Evolutionary conservation across 2,797 vertebrate genomes (phyloP).

Genomic region (Percopsis omiscomaycus): DNA sequence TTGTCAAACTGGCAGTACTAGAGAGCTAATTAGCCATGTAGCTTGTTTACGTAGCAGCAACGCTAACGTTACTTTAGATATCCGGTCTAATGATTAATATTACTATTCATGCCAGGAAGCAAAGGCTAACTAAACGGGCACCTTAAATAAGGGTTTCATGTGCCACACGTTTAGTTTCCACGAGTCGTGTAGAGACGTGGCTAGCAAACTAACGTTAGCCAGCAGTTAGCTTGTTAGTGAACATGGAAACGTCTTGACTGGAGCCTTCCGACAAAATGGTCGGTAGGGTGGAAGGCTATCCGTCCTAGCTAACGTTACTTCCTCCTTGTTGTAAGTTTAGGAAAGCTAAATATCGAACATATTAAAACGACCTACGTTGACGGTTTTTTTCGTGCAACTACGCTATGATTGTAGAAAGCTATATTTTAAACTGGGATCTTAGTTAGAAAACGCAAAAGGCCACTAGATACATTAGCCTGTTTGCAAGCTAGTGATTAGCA

Average conservation of each 20-base stretch:
- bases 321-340: conserved; percentile 43
- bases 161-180: neutral
- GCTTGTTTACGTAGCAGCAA: conserved; percentile 3
- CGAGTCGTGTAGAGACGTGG: neutral
- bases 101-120: too few species aligned
- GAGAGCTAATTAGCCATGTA: conserved; percentile 9
- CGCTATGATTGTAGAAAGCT: neutral
- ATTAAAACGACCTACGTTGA: neutral
- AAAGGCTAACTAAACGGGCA: too few species aligned
- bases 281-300: conserved; percentile 67
- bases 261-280: conserved; percentile 72
- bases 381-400: neutral
- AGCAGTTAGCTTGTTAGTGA: conserved; percentile 41
- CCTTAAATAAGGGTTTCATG: too few species aligned
- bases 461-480: conserved; percentile 54
- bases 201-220: conserved; percentile 31
- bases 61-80: neutral
- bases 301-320: conserved; percentile 35
- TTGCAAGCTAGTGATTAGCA: conserved; percentile 40
- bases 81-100: neutral
- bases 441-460: conserved; percentile 36
- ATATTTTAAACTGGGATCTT: neutral
- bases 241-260: conserved; percentile 64
- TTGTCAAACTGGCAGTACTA: conserved; percentile 10
- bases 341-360: conserved; percentile 27